phyloP scores from a whole-genome alignment of 2,888 invertebrate genomes.

The Rhynchonema sp. region DNA sequence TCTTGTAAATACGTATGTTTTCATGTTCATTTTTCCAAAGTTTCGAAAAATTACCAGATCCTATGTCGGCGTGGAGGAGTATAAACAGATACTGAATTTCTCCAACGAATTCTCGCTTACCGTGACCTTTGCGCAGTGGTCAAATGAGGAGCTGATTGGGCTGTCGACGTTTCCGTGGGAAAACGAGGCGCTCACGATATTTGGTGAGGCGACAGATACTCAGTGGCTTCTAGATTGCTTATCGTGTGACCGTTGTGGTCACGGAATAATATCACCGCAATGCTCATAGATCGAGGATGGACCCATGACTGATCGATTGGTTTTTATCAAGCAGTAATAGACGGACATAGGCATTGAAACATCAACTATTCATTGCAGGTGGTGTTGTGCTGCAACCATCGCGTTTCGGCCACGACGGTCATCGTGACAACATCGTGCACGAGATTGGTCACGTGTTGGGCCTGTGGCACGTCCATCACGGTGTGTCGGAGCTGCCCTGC shows the following conservation, averaged over 20 bases:
- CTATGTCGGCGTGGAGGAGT: constrained; percentile 15
- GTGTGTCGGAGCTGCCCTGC: constrained; percentile 25
- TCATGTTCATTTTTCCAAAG: too few relatives aligned
- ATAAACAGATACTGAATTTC: constrained; percentile 16
- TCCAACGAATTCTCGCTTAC: constrained; percentile 17
- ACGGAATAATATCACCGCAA: too few relatives aligned
- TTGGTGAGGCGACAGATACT: too few relatives aligned
- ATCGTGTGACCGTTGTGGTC: too few relatives aligned
- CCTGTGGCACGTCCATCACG: constrained; percentile 29
- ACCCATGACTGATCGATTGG: background rate
- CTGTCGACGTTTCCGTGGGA: constrained; percentile 29
- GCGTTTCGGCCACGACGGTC: constrained; percentile 17
- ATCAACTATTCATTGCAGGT: constrained; percentile 13
- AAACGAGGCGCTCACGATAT: constrained; percentile 18
- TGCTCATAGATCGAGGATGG: too few relatives aligned
- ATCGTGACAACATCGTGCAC: constrained; percentile 23
- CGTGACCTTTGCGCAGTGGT: constrained; percentile 23
- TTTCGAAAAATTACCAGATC: too few relatives aligned
- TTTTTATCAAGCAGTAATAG: background rate
- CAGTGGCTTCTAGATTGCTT: too few relatives aligned
- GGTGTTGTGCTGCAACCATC: constrained; percentile 23
- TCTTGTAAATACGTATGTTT: too few relatives aligned
- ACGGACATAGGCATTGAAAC: background rate
- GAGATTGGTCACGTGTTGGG: constrained; percentile 29
- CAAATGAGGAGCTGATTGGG: constrained; percentile 18